Evolutionary conservation across 2,888 invertebrate genomes (phyloP), one percentile per base, ranked within the genome.

Genomic region (Yponomeuta malinellus): DNA sequence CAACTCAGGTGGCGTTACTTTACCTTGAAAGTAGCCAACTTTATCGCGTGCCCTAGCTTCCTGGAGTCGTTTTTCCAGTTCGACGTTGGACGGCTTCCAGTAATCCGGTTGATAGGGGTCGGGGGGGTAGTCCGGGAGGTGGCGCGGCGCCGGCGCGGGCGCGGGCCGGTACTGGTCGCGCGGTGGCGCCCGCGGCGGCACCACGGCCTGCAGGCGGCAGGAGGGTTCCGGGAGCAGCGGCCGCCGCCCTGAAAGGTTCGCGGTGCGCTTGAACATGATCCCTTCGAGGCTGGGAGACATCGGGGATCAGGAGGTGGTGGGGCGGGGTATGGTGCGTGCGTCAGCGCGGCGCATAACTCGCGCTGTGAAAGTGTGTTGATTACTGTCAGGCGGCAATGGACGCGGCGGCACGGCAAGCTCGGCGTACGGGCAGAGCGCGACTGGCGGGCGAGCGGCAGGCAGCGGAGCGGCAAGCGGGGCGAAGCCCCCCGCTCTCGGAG

Each of bases 221-320:
- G 90, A 67, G 29, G 90, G 88, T 82, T 90, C 92, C 15, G 52
- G 52, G 79, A 92, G 85, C 82, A 92, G 82, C 79, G 91, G 92
- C 80, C 90, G 88, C 74, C 92, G 88, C 81, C 89, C 88, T 75
- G 92, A 92, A 83, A 91, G 83, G 80, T 88, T 89, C 76, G 88
- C 83, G 83, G 85, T 89, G 87, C 92, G 87, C 83, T 91, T 92
- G 80, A 92, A 92, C 92, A 92, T 92, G 82, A 87, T 89, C 78
- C 88, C 91, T 83, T 92, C 92, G 78, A 92, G 81, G 74, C 91
- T 92, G 78, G 91, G 92, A 86, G 92, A 90, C 92, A 92, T 92
- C 87, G 81, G 90, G 83, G 29, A 23, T 23, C 65, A 29, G 6
- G 23, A 12, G 23, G 43, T 3, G 37, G 59, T 43, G 64, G 12